Evolutionary conservation across 2,113 vertebrate genomes (phyloP).

Genomic region (Larimichthys polyactis): DNA sequence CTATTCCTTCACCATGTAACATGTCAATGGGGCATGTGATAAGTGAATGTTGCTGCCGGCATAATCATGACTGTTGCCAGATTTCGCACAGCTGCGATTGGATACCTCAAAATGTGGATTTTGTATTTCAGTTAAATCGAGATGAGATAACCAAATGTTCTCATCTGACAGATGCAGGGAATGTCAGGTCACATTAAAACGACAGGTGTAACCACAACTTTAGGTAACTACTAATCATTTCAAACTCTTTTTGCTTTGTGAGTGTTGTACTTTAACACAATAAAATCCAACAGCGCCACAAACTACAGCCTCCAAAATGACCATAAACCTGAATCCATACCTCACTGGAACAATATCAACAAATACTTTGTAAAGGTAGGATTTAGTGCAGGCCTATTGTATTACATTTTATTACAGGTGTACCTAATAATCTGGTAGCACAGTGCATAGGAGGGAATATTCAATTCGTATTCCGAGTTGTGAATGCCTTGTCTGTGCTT

Average conservation of each 20-base stretch:
- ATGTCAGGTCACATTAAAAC: constrained; percentile 7
- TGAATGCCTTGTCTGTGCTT: constrained; percentile 10
- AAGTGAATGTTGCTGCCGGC: constrained; percentile 5
- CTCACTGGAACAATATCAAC: neutral
- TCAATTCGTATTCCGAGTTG: constrained; percentile 8
- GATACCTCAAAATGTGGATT: constrained; percentile 20
- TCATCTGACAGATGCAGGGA: constrained; percentile 6
- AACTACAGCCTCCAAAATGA: neutral
- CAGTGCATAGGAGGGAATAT: constrained; percentile 2
- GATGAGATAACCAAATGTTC: neutral
- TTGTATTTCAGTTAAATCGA: constrained; percentile 1
- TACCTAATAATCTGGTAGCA: neutral
- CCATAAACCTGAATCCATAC: neutral
- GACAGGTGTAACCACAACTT: neutral
- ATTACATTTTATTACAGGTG: neutral
- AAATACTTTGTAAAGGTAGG: neutral
- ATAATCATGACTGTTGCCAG: neutral
- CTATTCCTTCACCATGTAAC: neutral
- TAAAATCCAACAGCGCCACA: neutral
- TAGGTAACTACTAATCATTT: neutral
- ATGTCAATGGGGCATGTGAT: constrained; percentile 8
- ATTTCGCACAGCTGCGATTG: constrained; percentile 5
- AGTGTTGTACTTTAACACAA: neutral
- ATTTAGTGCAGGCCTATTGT: neutral
- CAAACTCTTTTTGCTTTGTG: no score